Base-by-base conservation (phyloP, 2,113 vertebrate genomes). In the Anolis carolinensis region DNA sequence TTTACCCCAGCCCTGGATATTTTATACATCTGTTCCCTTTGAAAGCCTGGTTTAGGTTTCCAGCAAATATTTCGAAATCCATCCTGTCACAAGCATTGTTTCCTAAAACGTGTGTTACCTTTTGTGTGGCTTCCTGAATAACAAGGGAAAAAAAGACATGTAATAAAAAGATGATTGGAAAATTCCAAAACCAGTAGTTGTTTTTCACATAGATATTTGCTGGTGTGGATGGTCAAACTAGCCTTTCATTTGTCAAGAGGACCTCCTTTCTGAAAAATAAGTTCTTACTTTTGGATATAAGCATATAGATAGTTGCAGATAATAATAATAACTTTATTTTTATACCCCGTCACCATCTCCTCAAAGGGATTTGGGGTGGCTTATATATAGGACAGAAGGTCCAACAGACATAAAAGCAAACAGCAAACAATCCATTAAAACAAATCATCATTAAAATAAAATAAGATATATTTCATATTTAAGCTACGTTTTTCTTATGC, bases 81-180 rank as follows among this genome's bases (percentile, higher is more conserved):
- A 89, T 84, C 84, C 77, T 0, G 77, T 92, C 77, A 10, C 89
- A 92, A 91, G 78, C 88, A 91, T 94, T 93, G 89, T 0, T 91
- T 94, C 93, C 93, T 94, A 94, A 93, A 91, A 91, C 92, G 87
- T 84, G 88, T 86, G 91, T 94, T 90, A 75, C 87, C 93, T 93
- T 83, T 90, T 89, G n/a, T 88, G 87, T 89, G 87, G 91, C 84
- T 93, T 94, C 94, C 94, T 93, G 89, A 89, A 85, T 86, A 59
- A 59, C 55, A 59, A 59, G 0, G 36, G 39, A 50, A 39, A 62
- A 7, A 87, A 93, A 91, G 89, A 8, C 86, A 92, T 93, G 79
- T 86, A 87, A 91, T 88, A 83, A 81, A 82, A 81, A 67, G 0
- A 0, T 86, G 87, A 91, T 84, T 85, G 90, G 89, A 93, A 94